Conservation (phyloP, 2,888 invertebrate species). For the Dione vanillae region DNA sequence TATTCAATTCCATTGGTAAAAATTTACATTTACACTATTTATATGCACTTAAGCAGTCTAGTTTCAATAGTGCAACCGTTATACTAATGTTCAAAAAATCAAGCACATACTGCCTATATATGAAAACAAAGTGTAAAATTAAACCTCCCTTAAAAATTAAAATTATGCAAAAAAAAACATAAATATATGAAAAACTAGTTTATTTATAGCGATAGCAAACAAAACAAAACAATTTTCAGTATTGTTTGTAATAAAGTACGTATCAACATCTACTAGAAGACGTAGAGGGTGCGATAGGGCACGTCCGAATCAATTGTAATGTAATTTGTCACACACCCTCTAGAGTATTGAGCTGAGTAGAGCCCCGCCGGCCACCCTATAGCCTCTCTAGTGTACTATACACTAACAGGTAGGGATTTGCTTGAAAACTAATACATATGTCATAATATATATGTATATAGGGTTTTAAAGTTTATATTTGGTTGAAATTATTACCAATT, state of each 20-base stretch:
- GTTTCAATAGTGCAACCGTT: no score
- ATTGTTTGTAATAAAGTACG: conserved; percentile 28
- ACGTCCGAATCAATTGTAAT: conserved; percentile 62
- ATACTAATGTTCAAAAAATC: no score
- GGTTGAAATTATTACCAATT: no score
- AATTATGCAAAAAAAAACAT: no score
- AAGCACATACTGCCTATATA: no score
- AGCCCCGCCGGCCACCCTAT: conserved; percentile 39
- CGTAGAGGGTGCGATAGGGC: conserved; percentile 39
- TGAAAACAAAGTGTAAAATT: no score
- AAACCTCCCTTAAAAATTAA: no score
- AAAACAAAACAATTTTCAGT: conserved; percentile 9
- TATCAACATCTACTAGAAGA: conserved; percentile 18
- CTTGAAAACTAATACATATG: background rate
- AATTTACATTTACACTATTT: no score
- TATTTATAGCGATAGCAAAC: conserved; percentile 11
- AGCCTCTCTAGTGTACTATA: conserved; percentile 32
- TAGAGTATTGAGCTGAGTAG: conserved; percentile 42
- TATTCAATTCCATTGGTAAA: no score
- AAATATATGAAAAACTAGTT: background rate
- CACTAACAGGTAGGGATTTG: conserved; percentile 38
- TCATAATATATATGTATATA: background rate
- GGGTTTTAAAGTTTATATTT: background rate
- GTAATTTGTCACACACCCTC: conserved; percentile 69
- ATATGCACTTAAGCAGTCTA: no score